Evolutionary conservation across 2,113 vertebrate genomes (phyloP).

Genomic region (Lota lota): DNA sequence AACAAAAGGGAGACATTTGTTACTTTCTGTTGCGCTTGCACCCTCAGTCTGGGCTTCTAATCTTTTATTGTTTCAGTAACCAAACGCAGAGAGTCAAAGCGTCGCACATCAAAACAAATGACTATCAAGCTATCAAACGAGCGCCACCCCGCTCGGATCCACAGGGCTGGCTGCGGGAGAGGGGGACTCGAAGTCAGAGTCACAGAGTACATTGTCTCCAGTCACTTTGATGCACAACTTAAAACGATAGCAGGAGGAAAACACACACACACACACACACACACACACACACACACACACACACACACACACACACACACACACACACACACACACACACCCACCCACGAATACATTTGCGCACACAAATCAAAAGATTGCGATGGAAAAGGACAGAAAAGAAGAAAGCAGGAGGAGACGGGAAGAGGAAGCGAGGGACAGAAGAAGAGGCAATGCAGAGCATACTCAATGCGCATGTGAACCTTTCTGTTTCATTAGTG

Average conservation of each 20-base stretch:
- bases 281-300: no score
- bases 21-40: slow-evolving; percentile 55
- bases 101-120: slow-evolving; percentile 76
- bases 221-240: slow-evolving; percentile 83
- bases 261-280: neutral
- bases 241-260: slow-evolving; percentile 71
- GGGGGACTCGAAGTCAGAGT: slow-evolving; percentile 60
- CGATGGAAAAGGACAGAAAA: slow-evolving; percentile 57
- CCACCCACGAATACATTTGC: no score
- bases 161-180: slow-evolving; percentile 65
- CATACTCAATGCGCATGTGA: slow-evolving; percentile 61
- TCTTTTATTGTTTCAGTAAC: slow-evolving; percentile 75
- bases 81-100: slow-evolving; percentile 68
- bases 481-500: slow-evolving; percentile 86
- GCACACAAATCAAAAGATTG: slow-evolving; percentile 80
- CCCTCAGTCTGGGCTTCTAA: slow-evolving; percentile 70
- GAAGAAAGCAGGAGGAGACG: slow-evolving; percentile 7
- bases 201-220: slow-evolving; percentile 71
- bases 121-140: slow-evolving; percentile 76
- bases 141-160: slow-evolving; percentile 67
- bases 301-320: no score
- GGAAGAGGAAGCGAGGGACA: neutral
- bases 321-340: neutral
- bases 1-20: slow-evolving; percentile 66
- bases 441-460: neutral